These are phyloP conservation scores for Ypsolopha scabrella DNA, from an alignment of 2,888 invertebrate genomes.

Conservation along the genomic window DNA sequence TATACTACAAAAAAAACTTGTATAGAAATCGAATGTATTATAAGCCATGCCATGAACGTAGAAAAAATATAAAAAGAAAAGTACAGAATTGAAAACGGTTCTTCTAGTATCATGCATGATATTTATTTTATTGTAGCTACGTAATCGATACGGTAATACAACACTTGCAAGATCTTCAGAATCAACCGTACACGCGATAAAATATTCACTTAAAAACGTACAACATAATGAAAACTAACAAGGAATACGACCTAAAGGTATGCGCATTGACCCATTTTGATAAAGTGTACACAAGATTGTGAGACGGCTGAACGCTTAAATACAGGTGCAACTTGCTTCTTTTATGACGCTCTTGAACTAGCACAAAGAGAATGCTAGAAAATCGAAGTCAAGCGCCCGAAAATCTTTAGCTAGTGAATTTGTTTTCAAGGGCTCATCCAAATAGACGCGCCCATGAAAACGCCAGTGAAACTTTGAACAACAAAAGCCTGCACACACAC, in stretches of 20 bases:
- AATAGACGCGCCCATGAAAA: neutral
- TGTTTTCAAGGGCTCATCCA: too few relatives aligned
- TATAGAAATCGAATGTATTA: too few relatives aligned
- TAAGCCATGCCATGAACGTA: too few relatives aligned
- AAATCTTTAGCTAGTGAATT: too few relatives aligned
- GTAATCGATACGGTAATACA: neutral
- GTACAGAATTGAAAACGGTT: too few relatives aligned
- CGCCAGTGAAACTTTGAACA: conserved; percentile 52
- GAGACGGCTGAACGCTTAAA: conserved; percentile 13
- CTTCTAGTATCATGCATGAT: too few relatives aligned
- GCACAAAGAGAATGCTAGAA: neutral
- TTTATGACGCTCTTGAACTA: too few relatives aligned
- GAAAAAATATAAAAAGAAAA: too few relatives aligned
- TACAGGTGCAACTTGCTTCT: conserved; percentile 21
- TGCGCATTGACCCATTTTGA: conserved; percentile 65
- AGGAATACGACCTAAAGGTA: conserved; percentile 19
- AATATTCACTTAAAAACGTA: neutral
- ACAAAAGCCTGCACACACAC: conserved; percentile 54
- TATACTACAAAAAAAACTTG: too few relatives aligned
- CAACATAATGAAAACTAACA: neutral
- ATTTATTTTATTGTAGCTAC: too few relatives aligned
- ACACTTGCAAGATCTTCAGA: neutral
- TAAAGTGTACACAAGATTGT: conserved; percentile 35
- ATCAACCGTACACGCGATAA: neutral
- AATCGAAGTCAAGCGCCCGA: neutral